phyloP scores from a whole-genome alignment of 2,113 vertebrate genomes.

The Xiphias gladius region DNA sequence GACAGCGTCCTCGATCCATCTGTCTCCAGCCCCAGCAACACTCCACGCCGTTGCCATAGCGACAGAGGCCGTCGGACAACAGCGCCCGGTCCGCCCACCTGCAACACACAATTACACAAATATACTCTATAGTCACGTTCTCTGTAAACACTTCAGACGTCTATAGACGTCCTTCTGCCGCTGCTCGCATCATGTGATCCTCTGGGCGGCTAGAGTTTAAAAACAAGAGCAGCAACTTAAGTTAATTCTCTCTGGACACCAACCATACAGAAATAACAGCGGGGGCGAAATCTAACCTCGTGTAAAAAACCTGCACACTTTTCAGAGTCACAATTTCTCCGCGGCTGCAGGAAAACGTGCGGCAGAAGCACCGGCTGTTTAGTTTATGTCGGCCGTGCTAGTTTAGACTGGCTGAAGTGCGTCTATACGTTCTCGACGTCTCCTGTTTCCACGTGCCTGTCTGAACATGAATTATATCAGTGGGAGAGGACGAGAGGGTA shows the following conservation, averaged over 20 bases:
- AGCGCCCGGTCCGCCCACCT: slow-evolving; percentile 84
- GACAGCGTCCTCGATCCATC: slow-evolving; percentile 87
- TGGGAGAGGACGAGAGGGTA: background rate
- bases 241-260: too few species aligned
- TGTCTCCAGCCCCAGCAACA: slow-evolving; percentile 96
- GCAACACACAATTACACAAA: slow-evolving; percentile 16
- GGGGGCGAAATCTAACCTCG: too few species aligned
- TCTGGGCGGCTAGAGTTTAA: background rate
- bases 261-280: too few species aligned
- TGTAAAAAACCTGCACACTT: too few species aligned
- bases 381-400: too few species aligned
- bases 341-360: too few species aligned
- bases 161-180: too few species aligned
- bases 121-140: background rate
- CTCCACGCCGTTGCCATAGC: slow-evolving; percentile 88
- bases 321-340: too few species aligned
- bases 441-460: slow-evolving; percentile 58
- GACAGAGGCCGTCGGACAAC: slow-evolving; percentile 87
- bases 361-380: too few species aligned
- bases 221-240: background rate
- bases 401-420: slow-evolving; percentile 7
- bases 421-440: slow-evolving; percentile 7
- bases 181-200: too few species aligned
- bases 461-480: slow-evolving; percentile 46
- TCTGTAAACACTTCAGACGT: too few species aligned